Percentiles rank a stretch among this genome's conserved stretches.
Evolutionary conservation across 1,140 invertebrate species (phyloP).

Genomic region (Protaetia brevitarsis): DNA sequence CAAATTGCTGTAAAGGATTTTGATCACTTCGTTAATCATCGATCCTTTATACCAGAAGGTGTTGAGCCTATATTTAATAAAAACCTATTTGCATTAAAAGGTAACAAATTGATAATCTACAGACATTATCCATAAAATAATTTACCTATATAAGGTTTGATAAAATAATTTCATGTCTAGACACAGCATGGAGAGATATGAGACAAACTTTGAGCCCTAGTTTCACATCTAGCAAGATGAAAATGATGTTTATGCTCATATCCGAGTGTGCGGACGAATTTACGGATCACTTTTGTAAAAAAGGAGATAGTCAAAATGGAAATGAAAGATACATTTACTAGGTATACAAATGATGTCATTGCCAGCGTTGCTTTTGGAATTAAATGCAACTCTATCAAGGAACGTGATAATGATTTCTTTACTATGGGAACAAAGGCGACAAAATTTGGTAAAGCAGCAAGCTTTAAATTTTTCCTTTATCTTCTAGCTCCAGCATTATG

Average conservation of each 20-base stretch:
- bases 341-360: constrained; percentile 51
- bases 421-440: constrained; percentile 41
- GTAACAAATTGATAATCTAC: constrained; percentile 53
- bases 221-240: constrained; percentile 40
- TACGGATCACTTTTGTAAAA: constrained; percentile 37
- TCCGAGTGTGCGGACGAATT: constrained; percentile 34
- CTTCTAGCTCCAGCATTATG: background rate
- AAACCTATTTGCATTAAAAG: constrained; percentile 54
- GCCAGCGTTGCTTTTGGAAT: constrained; percentile 50
- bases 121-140: too few species aligned
- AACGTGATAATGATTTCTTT: constrained; percentile 50
- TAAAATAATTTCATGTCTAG: too few species aligned
- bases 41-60: constrained; percentile 48
- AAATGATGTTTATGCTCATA: constrained; percentile 41
- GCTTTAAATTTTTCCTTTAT: background rate
- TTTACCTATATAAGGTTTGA: too few species aligned
- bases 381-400: constrained; percentile 46
- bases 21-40: constrained; percentile 60
- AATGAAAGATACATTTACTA: constrained; percentile 46
- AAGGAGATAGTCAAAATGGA: constrained; percentile 35
- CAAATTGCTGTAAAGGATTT: constrained; percentile 62
- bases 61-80: constrained; percentile 55
- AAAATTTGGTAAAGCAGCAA: constrained; percentile 22
- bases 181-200: too few species aligned
- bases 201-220: background rate